Evolutionary conservation across 2,888 invertebrate genomes (phyloP), one percentile per base, ranked within the genome.

Genomic region (Lycia hirtaria): DNA sequence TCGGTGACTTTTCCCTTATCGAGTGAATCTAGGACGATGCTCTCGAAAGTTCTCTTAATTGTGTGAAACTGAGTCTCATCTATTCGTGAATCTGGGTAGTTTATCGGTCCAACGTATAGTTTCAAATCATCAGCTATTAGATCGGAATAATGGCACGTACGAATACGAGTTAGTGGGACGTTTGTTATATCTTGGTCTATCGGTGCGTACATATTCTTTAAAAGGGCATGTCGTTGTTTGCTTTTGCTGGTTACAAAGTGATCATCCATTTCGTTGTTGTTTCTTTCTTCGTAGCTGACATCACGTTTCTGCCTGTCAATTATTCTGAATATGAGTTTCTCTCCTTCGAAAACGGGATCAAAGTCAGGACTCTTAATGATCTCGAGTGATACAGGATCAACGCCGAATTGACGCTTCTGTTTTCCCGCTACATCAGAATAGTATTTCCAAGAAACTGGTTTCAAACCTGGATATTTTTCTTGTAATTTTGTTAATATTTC

Each of bases 351-450:
- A 0, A 60, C 69, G 4, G 86, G 81, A 59, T 87, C 80, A 6
- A 91, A 90, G 32, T 83, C 72, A 0, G 83, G 73, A 28, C 76
- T 81, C 63, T 83, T 89, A 0, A 91, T 85, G 0, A 90, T 75
- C 49, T 87, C 83, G 30, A 91, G 57, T 0, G 91, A 91, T 33
- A 83, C 83, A 0, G 88, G 89, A 57, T 91, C 91, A 0, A 91
- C 88, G 0, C 91, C 91, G 47, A 89, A 91, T 54, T 90, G 86
- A n/a, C 91, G 69, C 49, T 88, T 91, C 55, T 88, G 87, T 62
- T 89, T 90, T 0, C 91, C 91, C 20, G 86, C 85, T 0, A 90
- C 83, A 60, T 90, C 87, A 0, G 89, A 89, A 60, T 91, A 91
- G 44, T 82, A 85, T 51, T 91, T 91, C 90, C 90, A 91, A 49